A percentile compares a stretch with the other conserved stretches of the same genome.
These are phyloP conservation scores for Agrilus mali DNA, from an alignment of 2,888 invertebrate species.

Conservation along the genomic window DNA sequence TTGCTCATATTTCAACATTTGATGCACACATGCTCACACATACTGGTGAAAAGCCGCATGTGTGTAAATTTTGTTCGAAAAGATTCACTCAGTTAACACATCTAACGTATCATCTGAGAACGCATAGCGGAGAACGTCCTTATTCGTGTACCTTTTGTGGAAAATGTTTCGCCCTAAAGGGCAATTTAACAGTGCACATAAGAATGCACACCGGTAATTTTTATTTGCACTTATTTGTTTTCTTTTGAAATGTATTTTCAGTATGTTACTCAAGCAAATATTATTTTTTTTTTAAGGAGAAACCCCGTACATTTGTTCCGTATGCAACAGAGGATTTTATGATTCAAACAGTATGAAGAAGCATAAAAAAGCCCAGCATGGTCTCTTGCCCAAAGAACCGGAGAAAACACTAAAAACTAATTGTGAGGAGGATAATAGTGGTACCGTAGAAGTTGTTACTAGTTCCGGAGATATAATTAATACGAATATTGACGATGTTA, in stretches of 20 bases:
- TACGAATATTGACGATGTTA: too few species aligned
- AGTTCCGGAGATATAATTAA: too few species aligned
- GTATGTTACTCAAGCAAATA: too few species aligned
- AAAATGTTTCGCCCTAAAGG: slow-evolving; percentile 3
- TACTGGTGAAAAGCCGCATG: slow-evolving; percentile 4
- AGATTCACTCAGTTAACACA: neutral
- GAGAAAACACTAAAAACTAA: too few species aligned
- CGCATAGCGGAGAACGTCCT: slow-evolving; percentile 7
- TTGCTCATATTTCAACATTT: slow-evolving; percentile 1
- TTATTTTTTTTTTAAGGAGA: neutral
- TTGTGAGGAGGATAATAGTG: too few species aligned
- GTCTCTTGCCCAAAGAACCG: too few species aligned
- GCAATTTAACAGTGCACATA: neutral
- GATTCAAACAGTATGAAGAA: slow-evolving; percentile 6
- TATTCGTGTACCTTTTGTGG: slow-evolving; percentile 3
- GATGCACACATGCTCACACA: slow-evolving; percentile 3
- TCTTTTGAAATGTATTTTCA: too few species aligned
- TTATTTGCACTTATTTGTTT: too few species aligned
- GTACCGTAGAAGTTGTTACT: too few species aligned
- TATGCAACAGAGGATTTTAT: slow-evolving; percentile 5
- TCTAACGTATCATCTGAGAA: slow-evolving; percentile 2
- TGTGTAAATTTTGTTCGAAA: slow-evolving; percentile 4
- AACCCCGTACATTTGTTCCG: slow-evolving; percentile 5
- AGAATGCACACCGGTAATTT: slow-evolving; percentile 2
- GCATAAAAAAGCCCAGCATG: slow-evolving; percentile 1